Percentiles rank a stretch among this genome's conserved stretches.
phyloP scores from a whole-genome alignment of 2,888 invertebrate species.

The Cosmorhoe ocellata region DNA sequence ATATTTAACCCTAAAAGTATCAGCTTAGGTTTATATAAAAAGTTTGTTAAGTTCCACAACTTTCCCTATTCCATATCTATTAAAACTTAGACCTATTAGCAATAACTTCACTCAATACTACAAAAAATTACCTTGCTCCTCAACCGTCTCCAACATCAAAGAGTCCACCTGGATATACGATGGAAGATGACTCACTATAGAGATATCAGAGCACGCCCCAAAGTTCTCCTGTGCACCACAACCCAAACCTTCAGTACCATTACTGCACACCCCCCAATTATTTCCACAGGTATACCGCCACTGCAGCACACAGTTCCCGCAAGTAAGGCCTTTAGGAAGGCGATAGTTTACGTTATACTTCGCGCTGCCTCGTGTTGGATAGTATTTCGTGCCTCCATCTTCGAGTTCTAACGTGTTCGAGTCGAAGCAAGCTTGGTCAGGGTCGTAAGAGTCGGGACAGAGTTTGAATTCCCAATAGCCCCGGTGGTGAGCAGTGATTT shows the following conservation, averaged over 20 bases:
- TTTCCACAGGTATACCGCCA: slow-evolving; percentile 94
- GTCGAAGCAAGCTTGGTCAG: slow-evolving; percentile 89
- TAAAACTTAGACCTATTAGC: too few species aligned
- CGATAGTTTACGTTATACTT: slow-evolving; percentile 86
- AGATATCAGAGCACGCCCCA: slow-evolving; percentile 90
- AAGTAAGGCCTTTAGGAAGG: slow-evolving; percentile 83
- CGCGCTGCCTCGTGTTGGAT: slow-evolving; percentile 85
- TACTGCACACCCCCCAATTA: slow-evolving; percentile 89
- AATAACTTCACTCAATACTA: too few species aligned
- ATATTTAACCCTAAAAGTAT: too few species aligned
- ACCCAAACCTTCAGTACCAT: slow-evolving; percentile 88
- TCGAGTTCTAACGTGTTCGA: slow-evolving; percentile 83
- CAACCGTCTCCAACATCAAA: slow-evolving; percentile 13
- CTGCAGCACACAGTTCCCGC: slow-evolving; percentile 91
- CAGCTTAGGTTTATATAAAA: too few species aligned
- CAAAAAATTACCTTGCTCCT: slow-evolving; percentile 25
- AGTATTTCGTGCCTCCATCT: slow-evolving; percentile 83
- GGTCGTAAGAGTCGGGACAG: slow-evolving; percentile 87
- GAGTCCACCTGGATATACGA: slow-evolving; percentile 19
- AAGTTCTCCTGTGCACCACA: slow-evolving; percentile 94
- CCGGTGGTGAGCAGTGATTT: slow-evolving; percentile 91
- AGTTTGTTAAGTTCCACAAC: too few species aligned
- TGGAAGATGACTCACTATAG: slow-evolving; percentile 72
- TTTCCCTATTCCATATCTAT: too few species aligned
- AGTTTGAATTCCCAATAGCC: slow-evolving; percentile 92